Conservation (phyloP, 2,113 vertebrate genomes). For the Sander vitreus region DNA sequence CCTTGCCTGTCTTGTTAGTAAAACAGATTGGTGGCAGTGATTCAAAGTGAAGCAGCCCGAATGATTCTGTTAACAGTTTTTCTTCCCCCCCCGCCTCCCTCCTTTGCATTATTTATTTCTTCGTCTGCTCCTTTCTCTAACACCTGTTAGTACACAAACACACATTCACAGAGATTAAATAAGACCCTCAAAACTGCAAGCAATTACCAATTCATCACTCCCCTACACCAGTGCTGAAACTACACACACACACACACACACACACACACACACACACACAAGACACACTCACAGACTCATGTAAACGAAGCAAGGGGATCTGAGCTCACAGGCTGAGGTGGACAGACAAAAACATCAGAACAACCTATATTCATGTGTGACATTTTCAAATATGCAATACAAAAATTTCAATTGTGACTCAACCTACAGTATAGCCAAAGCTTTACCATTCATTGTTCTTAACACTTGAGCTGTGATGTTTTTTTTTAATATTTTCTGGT, state of each 20-base stretch:
- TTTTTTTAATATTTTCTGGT: not conserved
- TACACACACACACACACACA: not conserved
- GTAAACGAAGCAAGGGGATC: not conserved
- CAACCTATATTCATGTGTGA: not conserved
- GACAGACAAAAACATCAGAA: not conserved
- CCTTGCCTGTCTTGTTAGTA: conserved; percentile 35
- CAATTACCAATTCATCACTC: conserved; percentile 23
- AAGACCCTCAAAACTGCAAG: not conserved
- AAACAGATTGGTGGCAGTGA: conserved; percentile 33
- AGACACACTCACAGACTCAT: not conserved
- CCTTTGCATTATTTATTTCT: conserved; percentile 31
- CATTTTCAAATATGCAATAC: not conserved
- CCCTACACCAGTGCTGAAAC: not conserved
- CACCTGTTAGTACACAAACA: conserved; percentile 7
- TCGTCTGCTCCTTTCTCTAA: not conserved
- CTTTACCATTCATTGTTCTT: not conserved
- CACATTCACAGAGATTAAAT: conserved; percentile 1
- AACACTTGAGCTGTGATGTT: not conserved
- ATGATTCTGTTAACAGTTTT: conserved; percentile 24
- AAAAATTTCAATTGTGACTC: not conserved
- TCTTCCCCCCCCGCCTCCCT: not conserved
- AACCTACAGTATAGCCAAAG: not conserved
- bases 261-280: conserved; percentile 3
- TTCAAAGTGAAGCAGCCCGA: conserved; percentile 22
- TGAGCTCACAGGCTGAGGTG: not conserved